Evolutionary conservation across 2,797 vertebrate species (phyloP), one percentile per base, ranked within the genome.

Genomic region (Falco peregrinus): DNA sequence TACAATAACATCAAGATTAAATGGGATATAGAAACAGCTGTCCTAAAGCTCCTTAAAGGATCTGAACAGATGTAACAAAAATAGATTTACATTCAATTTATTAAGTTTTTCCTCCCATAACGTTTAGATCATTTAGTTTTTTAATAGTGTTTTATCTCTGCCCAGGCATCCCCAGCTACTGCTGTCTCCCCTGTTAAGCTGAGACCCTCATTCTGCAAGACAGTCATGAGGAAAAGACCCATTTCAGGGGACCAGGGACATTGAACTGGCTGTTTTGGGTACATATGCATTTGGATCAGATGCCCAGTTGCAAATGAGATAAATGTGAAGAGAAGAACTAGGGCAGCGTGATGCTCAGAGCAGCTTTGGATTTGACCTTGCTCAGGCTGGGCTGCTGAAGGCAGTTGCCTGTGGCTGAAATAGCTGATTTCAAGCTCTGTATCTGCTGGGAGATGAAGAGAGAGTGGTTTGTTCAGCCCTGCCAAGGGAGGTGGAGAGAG

Each of bases 1-100:
- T 97, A 94, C 94, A 94, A 59, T 89, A 95, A 96, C 92, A 94
- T 97, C 94, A 77, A 96, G 96, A 96, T 97, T 95, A 97, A 96
- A 96, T 81, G 95, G 93, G 96, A 94, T 96, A 60, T 87, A 68
- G 92, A 78, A 96, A 96, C 96, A 96, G 92, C 96, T 97, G 96
- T 96, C 95, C 84, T 94, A 95, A 96, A 97, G 94, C 93, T 95
- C 93, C 94, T 96, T 97, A 96, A 95, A 96, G 87, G 95, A 93
- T 89, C 95, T 59, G 93, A 95, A 93, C 96, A 96, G 94, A 96
- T 95, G 95, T 93, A 95, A 71, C 90, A 96, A 93, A 97, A 97
- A 96, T 96, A 95, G 95, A 97, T 97, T 95, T 95, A 95, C 87
- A 71, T 95, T 94, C 96, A 89, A 95, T 96, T 95, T 95, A 95